Base-by-base conservation (phyloP, 1,140 invertebrate genomes). In the Drosophila bocki region DNA sequence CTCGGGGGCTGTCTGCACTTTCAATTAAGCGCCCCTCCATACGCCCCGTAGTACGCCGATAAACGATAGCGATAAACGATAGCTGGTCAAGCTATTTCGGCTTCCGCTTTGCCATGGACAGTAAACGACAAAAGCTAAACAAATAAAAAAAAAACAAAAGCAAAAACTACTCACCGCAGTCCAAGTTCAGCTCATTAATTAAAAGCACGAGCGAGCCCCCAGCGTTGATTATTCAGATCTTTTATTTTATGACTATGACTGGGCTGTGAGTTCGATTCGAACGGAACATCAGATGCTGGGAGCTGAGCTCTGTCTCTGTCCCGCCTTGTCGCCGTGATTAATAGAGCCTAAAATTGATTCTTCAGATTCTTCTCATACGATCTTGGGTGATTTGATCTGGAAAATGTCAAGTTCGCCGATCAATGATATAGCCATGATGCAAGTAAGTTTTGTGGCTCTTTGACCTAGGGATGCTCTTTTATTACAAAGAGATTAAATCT, bases 171-270 rank as follows among this genome's bases (percentile, higher is more conserved):
- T 75, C 22, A 62, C 65, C 65, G 65, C 35, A 13, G 44, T 63
- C 62, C 82, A 86, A 86, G 82, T 76, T 86, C 65, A 82, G 78
- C 22, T 86, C 80, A 80, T 80, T 82, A 87, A 87, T 88, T 87
- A 80, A 88, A 87, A 80, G 77, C 84, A 87, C 75, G 75, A 79
- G 77, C 77, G 84, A 88, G 84, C 80, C 82, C 83, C 84, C 84
- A 83, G 67, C 47, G 59, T 51, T 79, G 54, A 75, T 81, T 80
- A 61, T 78, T 67, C 54, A 53, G 33, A 82, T 68, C 48, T 57
- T 72, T 62, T 59, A 48, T 75, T 60, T 60, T 59, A 75, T 54
- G 54, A 64, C 51, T 83, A 29, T 29, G 26, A 29, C 26, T 29
- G 0, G 71, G 67, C 45, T 83, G 78, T 77, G 75, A 48, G 75